Evolutionary conservation across 2,113 vertebrate species (phyloP).

Genomic region (Syngnathus floridae): DNA sequence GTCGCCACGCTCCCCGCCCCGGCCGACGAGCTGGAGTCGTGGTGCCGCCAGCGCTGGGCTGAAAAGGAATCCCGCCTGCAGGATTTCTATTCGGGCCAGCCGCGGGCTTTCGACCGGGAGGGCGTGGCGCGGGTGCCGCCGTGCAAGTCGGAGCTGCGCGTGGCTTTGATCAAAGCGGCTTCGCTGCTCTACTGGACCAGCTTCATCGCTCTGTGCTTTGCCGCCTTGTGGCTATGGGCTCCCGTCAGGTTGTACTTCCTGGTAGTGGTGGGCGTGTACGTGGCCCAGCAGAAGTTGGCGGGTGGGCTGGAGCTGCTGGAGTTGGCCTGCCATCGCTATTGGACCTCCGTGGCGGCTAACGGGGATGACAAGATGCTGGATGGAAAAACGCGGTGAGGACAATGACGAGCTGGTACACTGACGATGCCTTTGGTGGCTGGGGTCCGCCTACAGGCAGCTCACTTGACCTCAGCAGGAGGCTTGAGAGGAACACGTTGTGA

Average conservation of each 20-base stretch:
- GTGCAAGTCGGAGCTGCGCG: conserved; percentile 87
- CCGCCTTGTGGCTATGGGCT: conserved; percentile 75
- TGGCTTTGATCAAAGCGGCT: conserved; percentile 75
- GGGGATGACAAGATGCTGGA: conserved; percentile 36
- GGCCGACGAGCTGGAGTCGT: conserved; percentile 77
- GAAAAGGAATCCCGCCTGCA: conserved; percentile 87
- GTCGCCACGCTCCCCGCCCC: conserved; percentile 72
- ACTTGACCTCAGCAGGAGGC: conserved; percentile 39
- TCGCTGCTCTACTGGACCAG: conserved; percentile 86
- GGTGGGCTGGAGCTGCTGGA: conserved; percentile 91
- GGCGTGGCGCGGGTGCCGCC: conserved; percentile 74
- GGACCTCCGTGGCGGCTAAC: conserved; percentile 41
- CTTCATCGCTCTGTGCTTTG: conserved; percentile 73
- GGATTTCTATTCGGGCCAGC: conserved; percentile 76
- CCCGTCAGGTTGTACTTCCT: conserved; percentile 77
- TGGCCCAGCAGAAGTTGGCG: conserved; percentile 77
- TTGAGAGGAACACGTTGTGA: conserved; percentile 4
- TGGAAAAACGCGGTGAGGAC: conserved; percentile 63
- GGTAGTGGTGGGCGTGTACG: conserved; percentile 69
- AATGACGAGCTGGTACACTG: conserved; percentile 1
- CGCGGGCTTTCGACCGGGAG: conserved; percentile 66
- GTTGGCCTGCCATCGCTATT: conserved; percentile 79
- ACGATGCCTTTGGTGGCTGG: conserved; percentile 14
- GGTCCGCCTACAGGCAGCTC: conserved; percentile 11
- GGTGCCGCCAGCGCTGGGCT: conserved; percentile 88